Evolutionary conservation across 2,888 invertebrate genomes (phyloP).

Genomic region (Agonopterix subpropinquella): DNA sequence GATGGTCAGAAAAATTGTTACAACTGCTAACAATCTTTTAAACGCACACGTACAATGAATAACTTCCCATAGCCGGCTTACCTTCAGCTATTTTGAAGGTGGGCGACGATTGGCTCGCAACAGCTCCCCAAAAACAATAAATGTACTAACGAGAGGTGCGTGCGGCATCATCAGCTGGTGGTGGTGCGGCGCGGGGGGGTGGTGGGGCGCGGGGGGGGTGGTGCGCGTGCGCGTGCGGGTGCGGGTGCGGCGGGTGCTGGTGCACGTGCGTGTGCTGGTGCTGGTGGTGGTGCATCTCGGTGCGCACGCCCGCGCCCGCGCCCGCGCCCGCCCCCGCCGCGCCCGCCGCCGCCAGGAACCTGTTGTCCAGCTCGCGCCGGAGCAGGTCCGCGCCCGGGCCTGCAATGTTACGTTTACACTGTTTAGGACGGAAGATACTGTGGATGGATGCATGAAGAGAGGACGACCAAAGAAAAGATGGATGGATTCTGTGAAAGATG

Average conservation of each 20-base stretch:
- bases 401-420: conserved; percentile 21
- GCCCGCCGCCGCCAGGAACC: conserved; percentile 92
- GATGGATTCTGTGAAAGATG: no score
- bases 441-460: no score
- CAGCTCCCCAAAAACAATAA: no score
- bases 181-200: conserved; percentile 55
- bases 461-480: no score
- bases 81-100: no score
- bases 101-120: no score
- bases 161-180: conserved; percentile 39
- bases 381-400: conserved; percentile 84
- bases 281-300: conserved; percentile 95
- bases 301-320: conserved; percentile 80
- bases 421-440: no score
- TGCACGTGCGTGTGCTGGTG: conserved; percentile 95
- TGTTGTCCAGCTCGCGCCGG: conserved; percentile 91
- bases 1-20: no score
- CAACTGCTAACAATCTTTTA: no score
- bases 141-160: conserved; percentile 74
- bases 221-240: conserved; percentile 45
- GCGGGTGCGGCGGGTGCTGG: conserved; percentile 86
- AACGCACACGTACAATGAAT: no score
- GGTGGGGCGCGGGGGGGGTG: conserved; percentile 20
- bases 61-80: no score
- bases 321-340: conserved; percentile 59